Evolutionary conservation across 2,797 vertebrate genomes (phyloP).

Genomic region (Semotilus atromaculatus): DNA sequence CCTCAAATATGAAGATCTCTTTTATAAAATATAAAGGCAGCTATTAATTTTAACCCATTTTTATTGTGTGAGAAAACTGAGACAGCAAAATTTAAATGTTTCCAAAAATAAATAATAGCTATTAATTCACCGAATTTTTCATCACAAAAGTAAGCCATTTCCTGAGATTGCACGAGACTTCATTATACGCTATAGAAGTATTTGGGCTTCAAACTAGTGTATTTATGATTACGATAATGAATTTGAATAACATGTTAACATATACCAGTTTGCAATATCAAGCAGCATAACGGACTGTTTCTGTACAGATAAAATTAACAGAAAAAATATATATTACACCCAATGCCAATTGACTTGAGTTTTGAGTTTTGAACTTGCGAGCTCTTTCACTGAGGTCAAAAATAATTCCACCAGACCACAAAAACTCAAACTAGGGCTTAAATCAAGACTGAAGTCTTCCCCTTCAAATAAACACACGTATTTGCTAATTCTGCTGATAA

Average conservation of each 20-base stretch:
- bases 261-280: background rate
- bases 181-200: background rate
- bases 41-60: background rate
- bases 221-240: background rate
- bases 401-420: background rate
- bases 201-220: background rate
- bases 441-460: background rate
- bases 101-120: background rate
- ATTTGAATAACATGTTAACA: background rate
- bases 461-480: background rate
- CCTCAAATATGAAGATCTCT: background rate
- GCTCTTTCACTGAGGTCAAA: background rate
- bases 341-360: too few relatives aligned
- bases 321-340: too few relatives aligned
- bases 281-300: background rate
- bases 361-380: too few relatives aligned
- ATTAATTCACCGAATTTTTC: too few relatives aligned
- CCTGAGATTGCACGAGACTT: background rate
- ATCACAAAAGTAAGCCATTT: background rate
- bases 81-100: background rate
- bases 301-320: background rate
- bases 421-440: background rate
- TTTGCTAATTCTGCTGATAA: slow-evolving; percentile 25
- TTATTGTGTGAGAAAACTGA: background rate
- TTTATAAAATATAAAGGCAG: slow-evolving; percentile 10